phyloP scores from a whole-genome alignment of 2,113 vertebrate genomes.

The Myotis brandtii region DNA sequence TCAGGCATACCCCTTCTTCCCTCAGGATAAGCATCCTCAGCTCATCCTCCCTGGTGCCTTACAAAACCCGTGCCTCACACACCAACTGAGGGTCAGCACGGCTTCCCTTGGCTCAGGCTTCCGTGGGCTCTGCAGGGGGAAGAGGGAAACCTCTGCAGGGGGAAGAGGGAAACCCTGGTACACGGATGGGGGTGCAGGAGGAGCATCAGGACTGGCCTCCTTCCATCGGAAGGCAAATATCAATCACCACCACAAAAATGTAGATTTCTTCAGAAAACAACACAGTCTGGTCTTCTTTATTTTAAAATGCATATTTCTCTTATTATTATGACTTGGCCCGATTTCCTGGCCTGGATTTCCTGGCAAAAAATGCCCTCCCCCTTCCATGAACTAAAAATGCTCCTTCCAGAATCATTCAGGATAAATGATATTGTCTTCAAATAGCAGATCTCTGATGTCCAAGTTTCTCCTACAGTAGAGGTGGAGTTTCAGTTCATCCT shows the following conservation, averaged over 20 bases:
- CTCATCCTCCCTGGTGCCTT: neutral
- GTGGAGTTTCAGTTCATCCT: neutral
- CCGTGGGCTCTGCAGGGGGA: neutral
- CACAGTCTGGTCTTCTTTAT: neutral
- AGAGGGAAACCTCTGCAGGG: neutral
- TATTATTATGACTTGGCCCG: neutral
- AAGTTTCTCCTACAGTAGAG: neutral
- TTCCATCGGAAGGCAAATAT: neutral
- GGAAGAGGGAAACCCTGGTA: neutral
- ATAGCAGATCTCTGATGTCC: neutral
- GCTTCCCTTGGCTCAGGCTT: neutral
- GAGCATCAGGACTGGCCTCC: neutral
- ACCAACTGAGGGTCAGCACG: no score
- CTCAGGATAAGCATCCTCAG: neutral
- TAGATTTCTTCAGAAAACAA: slow-evolving; percentile 7
- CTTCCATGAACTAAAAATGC: neutral
- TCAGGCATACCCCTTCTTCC: neutral
- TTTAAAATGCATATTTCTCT: neutral
- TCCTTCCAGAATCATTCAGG: neutral
- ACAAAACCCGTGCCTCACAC: neutral
- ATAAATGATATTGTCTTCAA: neutral
- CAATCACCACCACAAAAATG: neutral
- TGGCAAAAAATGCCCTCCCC: neutral
- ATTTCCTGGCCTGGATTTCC: slow-evolving; percentile 24
- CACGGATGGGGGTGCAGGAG: neutral